A percentile compares a stretch with the other conserved stretches of the same genome.
These are phyloP conservation scores for Drosophila pullipes DNA, from an alignment of 2,888 invertebrate species.

Conservation along the genomic window DNA sequence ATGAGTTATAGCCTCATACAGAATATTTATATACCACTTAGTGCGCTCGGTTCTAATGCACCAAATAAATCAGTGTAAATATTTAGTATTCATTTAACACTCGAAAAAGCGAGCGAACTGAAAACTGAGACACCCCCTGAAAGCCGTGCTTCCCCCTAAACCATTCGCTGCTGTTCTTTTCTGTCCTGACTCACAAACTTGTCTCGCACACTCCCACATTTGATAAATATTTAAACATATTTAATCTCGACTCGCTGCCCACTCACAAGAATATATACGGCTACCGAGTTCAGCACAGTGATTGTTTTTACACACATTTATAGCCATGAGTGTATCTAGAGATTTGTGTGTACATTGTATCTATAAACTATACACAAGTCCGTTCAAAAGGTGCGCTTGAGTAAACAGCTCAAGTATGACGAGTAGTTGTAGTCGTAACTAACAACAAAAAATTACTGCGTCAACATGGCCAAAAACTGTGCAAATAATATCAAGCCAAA, in stretches of 20 bases:
- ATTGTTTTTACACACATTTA: constrained; percentile 39
- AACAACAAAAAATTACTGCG: constrained; percentile 18
- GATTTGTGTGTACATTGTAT: constrained; percentile 34
- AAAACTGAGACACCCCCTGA: not conserved
- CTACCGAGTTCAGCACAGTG: constrained; percentile 71
- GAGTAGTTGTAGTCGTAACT: constrained; percentile 26
- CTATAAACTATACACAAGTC: constrained; percentile 20
- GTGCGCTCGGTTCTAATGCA: constrained; percentile 63
- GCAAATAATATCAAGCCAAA: constrained; percentile 20
- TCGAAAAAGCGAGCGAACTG: constrained; percentile 29
- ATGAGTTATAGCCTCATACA: constrained; percentile 48
- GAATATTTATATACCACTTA: constrained; percentile 74
- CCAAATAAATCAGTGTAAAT: constrained; percentile 75
- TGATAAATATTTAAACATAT: constrained; percentile 75
- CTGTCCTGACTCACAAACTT: constrained; percentile 72
- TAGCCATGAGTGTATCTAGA: constrained; percentile 45
- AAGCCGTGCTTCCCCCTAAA: not conserved
- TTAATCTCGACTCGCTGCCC: constrained; percentile 62
- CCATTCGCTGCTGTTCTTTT: constrained; percentile 23
- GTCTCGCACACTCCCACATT: constrained; percentile 77
- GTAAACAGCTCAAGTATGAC: constrained; percentile 46
- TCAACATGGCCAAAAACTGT: constrained; percentile 33
- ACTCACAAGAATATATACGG: constrained; percentile 49
- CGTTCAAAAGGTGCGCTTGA: constrained; percentile 61
- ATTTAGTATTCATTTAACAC: constrained; percentile 77